Percentiles rank a stretch among this genome's conserved stretches.
Conservation (phyloP, 2,888 invertebrate species). For the Nomada ferruginata region DNA sequence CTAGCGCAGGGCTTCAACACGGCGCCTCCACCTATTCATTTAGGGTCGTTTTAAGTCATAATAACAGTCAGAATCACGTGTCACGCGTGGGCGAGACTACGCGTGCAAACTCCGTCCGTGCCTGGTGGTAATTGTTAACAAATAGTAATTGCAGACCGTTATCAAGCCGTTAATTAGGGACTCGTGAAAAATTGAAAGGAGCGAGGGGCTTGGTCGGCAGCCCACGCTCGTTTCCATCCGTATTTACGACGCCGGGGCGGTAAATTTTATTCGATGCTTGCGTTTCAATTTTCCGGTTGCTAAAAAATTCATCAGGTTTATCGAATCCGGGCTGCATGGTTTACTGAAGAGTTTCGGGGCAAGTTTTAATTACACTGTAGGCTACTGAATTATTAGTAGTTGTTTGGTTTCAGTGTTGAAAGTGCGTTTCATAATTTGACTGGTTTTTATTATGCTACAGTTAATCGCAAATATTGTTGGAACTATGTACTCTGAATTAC, state of each 20-base stretch:
- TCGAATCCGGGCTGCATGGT: neutral
- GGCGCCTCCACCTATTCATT: conserved; percentile 39
- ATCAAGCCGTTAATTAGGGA: conserved; percentile 34
- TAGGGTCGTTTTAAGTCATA: conserved; percentile 53
- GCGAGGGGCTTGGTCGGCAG: neutral
- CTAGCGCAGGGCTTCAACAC: neutral
- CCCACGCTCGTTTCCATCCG: neutral
- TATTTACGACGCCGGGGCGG: neutral
- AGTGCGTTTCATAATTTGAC: too few relatives aligned
- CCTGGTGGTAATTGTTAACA: conserved; percentile 37
- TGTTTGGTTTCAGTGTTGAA: neutral
- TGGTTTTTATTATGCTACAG: too few relatives aligned
- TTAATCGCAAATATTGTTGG: too few relatives aligned
- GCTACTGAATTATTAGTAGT: neutral
- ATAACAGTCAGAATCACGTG: conserved; percentile 34
- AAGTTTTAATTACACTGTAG: neutral
- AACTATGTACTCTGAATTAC: neutral
- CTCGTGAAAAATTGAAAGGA: conserved; percentile 25
- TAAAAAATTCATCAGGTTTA: conserved; percentile 5
- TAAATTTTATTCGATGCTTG: conserved; percentile 22
- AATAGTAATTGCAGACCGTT: conserved; percentile 26
- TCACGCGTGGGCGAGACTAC: conserved; percentile 2
- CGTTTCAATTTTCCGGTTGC: conserved; percentile 21
- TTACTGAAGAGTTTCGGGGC: neutral
- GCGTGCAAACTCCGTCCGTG: neutral